Percentiles rank a stretch among this genome's conserved stretches.
Conservation (phyloP, 2,797 vertebrate species). For the Falco naumanni region DNA sequence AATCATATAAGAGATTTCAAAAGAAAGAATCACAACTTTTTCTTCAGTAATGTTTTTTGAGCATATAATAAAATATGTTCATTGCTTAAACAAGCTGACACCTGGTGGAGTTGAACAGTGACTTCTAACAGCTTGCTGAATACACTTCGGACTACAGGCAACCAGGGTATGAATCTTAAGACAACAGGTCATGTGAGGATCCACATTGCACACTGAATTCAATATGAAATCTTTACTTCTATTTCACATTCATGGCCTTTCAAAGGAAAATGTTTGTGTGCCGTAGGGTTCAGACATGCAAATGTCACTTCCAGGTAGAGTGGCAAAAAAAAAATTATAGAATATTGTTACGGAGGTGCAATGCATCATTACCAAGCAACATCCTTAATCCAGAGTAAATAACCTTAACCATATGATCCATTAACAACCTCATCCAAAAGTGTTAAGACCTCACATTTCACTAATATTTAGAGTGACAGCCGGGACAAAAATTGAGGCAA, state of each 20-base stretch:
- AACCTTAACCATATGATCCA: not conserved
- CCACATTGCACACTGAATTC: not conserved
- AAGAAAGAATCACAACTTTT: not conserved
- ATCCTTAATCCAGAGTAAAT: not conserved
- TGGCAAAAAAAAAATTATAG: not conserved
- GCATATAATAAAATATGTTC: not conserved
- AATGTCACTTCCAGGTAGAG: not conserved
- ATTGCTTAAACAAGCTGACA: not conserved
- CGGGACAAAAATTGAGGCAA: not conserved
- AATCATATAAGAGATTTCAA: not conserved
- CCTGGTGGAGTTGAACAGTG: not conserved
- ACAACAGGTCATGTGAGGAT: fast-evolving
- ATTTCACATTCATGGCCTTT: not conserved
- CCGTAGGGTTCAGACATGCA: not conserved
- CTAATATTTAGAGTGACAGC: not conserved
- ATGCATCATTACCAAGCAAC: not conserved
- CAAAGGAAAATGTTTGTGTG: not conserved
- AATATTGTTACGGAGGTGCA: not conserved
- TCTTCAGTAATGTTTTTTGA: not conserved
- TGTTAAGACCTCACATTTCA: not conserved
- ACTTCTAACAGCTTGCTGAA: not conserved
- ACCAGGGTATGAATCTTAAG: not conserved
- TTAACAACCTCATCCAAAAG: not conserved
- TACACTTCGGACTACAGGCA: not conserved
- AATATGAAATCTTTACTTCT: not conserved